Conservation (phyloP, 1,140 invertebrate species). For the Penaeus japonicus region DNA sequence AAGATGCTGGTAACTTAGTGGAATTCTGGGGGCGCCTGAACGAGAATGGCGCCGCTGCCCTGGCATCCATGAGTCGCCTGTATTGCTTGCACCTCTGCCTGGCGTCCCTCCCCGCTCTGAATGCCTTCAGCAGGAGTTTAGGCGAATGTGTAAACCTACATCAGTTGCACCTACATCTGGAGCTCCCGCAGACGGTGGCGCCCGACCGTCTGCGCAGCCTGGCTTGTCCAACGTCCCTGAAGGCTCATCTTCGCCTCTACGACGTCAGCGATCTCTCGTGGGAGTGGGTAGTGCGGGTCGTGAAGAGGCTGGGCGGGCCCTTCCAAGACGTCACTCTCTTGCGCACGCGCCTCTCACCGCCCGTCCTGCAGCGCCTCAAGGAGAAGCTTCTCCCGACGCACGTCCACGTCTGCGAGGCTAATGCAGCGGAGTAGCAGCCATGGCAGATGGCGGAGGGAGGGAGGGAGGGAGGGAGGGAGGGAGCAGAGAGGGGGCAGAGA, state of each 20-base stretch:
- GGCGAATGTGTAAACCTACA: background rate
- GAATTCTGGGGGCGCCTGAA: constrained; percentile 29
- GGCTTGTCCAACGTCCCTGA: background rate
- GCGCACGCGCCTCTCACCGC: background rate
- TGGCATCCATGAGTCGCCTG: constrained; percentile 25
- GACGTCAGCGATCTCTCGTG: background rate
- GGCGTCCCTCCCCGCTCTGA: constrained; percentile 20
- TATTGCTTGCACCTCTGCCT: constrained; percentile 18
- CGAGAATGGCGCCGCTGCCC: constrained; percentile 21
- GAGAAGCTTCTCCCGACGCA: background rate
- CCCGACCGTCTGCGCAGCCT: background rate
- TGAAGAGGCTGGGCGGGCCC: constrained; percentile 13
- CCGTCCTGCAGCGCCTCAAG: constrained; percentile 7
- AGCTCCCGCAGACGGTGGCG: background rate
- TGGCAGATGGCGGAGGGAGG: no score
- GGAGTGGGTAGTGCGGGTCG: constrained; percentile 19
- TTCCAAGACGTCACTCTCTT: constrained; percentile 10
- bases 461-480: no score
- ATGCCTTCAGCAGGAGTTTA: constrained; percentile 15
- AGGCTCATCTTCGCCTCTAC: background rate
- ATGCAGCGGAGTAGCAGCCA: no score
- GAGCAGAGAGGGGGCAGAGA: no score
- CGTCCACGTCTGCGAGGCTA: background rate
- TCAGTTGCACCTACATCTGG: background rate
- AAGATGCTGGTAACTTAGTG: background rate